These are phyloP conservation scores for Emmelina monodactyla DNA, from an alignment of 2,888 invertebrate genomes.

Conservation along the genomic window DNA sequence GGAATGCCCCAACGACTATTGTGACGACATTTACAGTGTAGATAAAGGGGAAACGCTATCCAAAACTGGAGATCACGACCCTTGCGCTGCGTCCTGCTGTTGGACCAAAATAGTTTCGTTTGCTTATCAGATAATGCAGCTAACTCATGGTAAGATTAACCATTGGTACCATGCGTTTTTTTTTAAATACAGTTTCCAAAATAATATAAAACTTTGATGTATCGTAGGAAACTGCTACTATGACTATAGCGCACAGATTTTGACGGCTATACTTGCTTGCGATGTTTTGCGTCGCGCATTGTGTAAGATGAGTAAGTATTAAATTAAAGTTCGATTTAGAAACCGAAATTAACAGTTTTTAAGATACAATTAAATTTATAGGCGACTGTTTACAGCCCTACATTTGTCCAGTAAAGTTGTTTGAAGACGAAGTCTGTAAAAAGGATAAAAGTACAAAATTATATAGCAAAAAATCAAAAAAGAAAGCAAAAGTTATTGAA, in stretches of 20 bases:
- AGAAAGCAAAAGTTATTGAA: background rate
- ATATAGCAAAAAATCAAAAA: background rate
- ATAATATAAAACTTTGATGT: slow-evolving; percentile 1
- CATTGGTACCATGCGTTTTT: background rate
- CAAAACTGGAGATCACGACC: no score
- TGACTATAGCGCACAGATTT: slow-evolving; percentile 47
- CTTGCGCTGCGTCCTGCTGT: no score
- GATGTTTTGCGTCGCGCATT: slow-evolving; percentile 47
- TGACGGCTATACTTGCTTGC: slow-evolving; percentile 46
- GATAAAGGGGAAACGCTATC: no score
- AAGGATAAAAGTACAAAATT: no score
- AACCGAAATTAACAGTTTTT: no score
- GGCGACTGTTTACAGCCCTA: slow-evolving; percentile 61
- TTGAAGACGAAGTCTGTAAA: no score
- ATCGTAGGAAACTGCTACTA: slow-evolving; percentile 47
- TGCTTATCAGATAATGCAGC: slow-evolving; percentile 41
- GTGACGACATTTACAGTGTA: no score
- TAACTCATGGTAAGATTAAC: slow-evolving; percentile 35
- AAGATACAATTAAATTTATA: slow-evolving; percentile 52
- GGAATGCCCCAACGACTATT: no score
- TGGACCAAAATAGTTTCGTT: slow-evolving; percentile 50
- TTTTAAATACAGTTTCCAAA: no score
- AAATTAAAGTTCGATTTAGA: no score
- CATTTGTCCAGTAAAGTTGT: slow-evolving; percentile 47
- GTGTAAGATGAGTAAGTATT: slow-evolving; percentile 42